These are phyloP conservation scores for Euglossa dilemma DNA, from an alignment of 1,140 invertebrate species.

Conservation along the genomic window DNA sequence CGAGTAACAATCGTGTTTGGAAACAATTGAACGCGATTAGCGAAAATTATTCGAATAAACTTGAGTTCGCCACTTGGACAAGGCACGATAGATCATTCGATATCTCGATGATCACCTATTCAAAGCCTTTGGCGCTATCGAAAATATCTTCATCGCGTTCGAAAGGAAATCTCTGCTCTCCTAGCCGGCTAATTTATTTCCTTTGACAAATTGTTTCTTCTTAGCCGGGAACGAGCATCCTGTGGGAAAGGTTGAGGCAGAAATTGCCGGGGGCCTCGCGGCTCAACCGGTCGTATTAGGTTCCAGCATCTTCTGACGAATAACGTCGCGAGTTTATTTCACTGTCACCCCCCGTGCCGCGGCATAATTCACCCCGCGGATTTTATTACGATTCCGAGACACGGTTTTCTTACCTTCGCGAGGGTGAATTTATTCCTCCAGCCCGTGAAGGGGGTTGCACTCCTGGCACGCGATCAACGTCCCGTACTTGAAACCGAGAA, in stretches of 20 bases:
- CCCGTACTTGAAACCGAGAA: background rate
- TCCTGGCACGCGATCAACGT: constrained; percentile 37
- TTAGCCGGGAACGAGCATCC: constrained; percentile 28
- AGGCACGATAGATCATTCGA: too few species aligned
- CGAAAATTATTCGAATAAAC: too few species aligned
- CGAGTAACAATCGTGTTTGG: too few species aligned
- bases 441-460: background rate
- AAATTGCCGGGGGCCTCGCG: constrained; percentile 21
- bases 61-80: too few species aligned
- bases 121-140: background rate
- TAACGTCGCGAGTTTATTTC: constrained; percentile 49
- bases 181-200: constrained; percentile 54
- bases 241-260: constrained; percentile 31
- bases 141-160: background rate
- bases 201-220: constrained; percentile 67
- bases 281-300: constrained; percentile 47
- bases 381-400: constrained; percentile 47
- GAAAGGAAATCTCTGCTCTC: background rate
- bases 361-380: constrained; percentile 42
- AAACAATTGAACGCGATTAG: too few species aligned
- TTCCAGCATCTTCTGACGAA: constrained; percentile 43
- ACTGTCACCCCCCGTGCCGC: constrained; percentile 1
- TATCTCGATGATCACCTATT: too few species aligned
- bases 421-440: constrained; percentile 35
- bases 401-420: constrained; percentile 21